Percentiles rank a stretch among this genome's conserved stretches.
Conservation (phyloP, 1,140 invertebrate species). For the Drosophila bocqueti region DNA sequence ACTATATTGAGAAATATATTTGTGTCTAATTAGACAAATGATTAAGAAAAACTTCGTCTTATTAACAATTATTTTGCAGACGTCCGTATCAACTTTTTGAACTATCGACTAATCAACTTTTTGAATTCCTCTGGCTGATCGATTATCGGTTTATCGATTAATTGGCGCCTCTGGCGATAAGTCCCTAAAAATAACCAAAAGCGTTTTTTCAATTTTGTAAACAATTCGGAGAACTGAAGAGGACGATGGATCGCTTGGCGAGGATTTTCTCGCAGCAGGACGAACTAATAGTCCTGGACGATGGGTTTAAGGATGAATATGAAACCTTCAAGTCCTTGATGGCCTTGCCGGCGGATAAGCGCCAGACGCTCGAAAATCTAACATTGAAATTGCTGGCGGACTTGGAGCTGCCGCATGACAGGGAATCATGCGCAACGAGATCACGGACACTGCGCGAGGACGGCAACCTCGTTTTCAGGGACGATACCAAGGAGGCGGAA, state of each 20-base stretch:
- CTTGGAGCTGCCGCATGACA: slow-evolving; percentile 20
- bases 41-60: no score
- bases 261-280: slow-evolving; percentile 36
- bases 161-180: background rate
- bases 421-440: background rate
- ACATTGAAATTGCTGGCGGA: slow-evolving; percentile 24
- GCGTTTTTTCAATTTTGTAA: slow-evolving; percentile 1
- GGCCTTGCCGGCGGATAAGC: slow-evolving; percentile 13
- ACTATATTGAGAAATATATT: no score
- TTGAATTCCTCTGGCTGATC: slow-evolving; percentile 1
- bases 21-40: background rate
- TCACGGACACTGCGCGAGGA: slow-evolving; percentile 43
- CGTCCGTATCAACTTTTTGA: no score
- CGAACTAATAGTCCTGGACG: slow-evolving; percentile 26
- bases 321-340: slow-evolving; percentile 47
- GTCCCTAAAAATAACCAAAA: slow-evolving; percentile 5
- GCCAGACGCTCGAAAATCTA: slow-evolving; percentile 12
- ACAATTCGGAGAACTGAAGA: background rate
- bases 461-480: slow-evolving; percentile 56
- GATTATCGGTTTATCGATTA: background rate
- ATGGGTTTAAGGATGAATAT: slow-evolving; percentile 49
- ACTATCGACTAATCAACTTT: background rate
- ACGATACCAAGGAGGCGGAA: slow-evolving; percentile 8
- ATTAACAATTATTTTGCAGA: no score
- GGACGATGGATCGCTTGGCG: slow-evolving; percentile 34